Conservation (phyloP, 53 echinoderm and acorn worm species). For the Henricia sp. region DNA sequence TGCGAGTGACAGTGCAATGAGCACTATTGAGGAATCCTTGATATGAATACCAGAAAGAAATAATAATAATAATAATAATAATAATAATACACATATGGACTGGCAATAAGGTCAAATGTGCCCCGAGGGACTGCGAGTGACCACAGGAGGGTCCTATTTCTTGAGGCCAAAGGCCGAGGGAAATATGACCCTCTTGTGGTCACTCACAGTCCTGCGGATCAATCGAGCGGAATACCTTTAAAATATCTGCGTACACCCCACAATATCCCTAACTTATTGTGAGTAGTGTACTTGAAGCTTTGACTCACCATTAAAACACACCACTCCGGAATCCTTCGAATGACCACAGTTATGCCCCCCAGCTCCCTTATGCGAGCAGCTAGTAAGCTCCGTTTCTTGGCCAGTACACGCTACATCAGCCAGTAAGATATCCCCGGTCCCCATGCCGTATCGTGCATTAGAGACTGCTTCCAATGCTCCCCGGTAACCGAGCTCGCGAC, state of each 20-base stretch:
- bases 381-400: conserved; percentile 12
- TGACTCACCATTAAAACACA: conserved; percentile 32
- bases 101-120: too few relatives aligned
- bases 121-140: too few relatives aligned
- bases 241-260: not conserved
- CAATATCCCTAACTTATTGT: not conserved
- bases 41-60: too few relatives aligned
- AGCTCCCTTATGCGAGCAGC: conserved; percentile 36
- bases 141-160: too few relatives aligned
- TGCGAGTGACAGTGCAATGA: too few relatives aligned
- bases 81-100: too few relatives aligned
- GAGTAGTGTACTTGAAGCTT: not conserved
- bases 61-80: too few relatives aligned
- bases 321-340: conserved; percentile 42
- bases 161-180: too few relatives aligned
- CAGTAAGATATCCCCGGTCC: conserved; percentile 44
- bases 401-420: conserved; percentile 50
- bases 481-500: conserved; percentile 47
- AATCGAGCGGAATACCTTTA: not conserved
- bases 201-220: too few relatives aligned
- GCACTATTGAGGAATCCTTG: too few relatives aligned
- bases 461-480: conserved; percentile 1
- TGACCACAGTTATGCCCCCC: conserved; percentile 53
- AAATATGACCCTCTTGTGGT: too few relatives aligned
- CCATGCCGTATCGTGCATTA: conserved; percentile 1